Evolutionary conservation across 2,113 vertebrate genomes (phyloP), one percentile per base, ranked within the genome.

Genomic region (Sigmodon hispidus): DNA sequence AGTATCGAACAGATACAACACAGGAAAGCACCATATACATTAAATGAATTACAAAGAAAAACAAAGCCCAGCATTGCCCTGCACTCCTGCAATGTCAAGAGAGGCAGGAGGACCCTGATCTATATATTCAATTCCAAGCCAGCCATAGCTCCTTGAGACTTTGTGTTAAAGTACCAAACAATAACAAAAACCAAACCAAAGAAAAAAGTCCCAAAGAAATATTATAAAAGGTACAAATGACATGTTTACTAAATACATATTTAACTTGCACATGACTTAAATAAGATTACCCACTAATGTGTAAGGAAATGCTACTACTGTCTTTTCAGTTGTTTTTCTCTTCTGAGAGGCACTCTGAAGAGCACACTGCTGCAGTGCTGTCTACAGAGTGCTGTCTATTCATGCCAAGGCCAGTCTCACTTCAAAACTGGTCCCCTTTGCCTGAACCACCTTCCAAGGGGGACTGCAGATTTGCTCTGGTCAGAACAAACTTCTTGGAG

Each of bases 241-340:
- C 55, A 43, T 77, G 61, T 59, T 90, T 9, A 93, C 72, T 77
- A 94, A 89, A 55, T 24, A 67, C 52, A 48, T 7, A 72, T 15
- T 52, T 50, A 94, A 86, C 61, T 87, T 59, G n/a, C n/a, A 63
- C 45, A 69, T 48, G 48, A 84, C 16, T 59, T 94, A 73, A 76
- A 94, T 86, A 90, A 92, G 88, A 77, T 50, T 61, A 75, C 36
- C 45, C 67, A 81, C 45, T 40, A 59, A 55, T 21, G 36, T 45
- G 21, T 17, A 45, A 95, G 92, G 83, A 97, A 96, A 84, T 89
- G 12, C 59, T 95, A 70, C 63, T 80, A 70, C 63, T 80, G 26
- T 90, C 67, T 87, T 88, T 88, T 94, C 77, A 67, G 52, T 59
- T 96, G 50, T 45, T 52, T 59, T 36, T 73, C 21, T 73, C n/a